phyloP scores from a whole-genome alignment of 2,888 invertebrate genomes.

The Dexiosoma caninum region DNA sequence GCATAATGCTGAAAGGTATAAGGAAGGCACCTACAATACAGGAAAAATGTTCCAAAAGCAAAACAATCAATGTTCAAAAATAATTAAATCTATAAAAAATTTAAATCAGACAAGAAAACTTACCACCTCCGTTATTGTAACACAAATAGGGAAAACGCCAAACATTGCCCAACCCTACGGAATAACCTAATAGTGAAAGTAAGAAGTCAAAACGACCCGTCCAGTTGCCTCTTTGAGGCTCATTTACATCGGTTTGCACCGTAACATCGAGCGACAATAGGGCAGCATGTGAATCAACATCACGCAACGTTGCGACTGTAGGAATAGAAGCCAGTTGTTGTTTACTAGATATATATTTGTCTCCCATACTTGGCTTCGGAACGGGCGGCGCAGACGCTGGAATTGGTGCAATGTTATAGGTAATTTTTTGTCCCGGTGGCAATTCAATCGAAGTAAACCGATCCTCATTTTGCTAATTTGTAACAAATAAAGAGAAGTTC shows the following conservation, averaged over 20 bases:
- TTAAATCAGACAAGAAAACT: slow-evolving; percentile 58
- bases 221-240: slow-evolving; percentile 84
- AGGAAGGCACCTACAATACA: slow-evolving; percentile 84
- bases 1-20: slow-evolving; percentile 89
- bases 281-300: slow-evolving; percentile 74
- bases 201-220: slow-evolving; percentile 87
- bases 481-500: neutral
- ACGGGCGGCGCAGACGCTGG: slow-evolving; percentile 60
- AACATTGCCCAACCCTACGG: slow-evolving; percentile 86
- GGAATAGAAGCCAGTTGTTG: slow-evolving; percentile 39
- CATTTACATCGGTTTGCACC: slow-evolving; percentile 55
- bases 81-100: neutral
- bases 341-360: slow-evolving; percentile 50
- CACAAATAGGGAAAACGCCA: slow-evolving; percentile 88
- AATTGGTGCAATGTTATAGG: slow-evolving; percentile 54
- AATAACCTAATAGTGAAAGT: slow-evolving; percentile 84
- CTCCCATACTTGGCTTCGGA: slow-evolving; percentile 53
- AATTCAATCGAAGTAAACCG: slow-evolving; percentile 70
- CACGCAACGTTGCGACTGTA: slow-evolving; percentile 71
- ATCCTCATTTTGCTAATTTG: slow-evolving; percentile 71
- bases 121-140: slow-evolving; percentile 87
- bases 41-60: neutral
- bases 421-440: slow-evolving; percentile 64
- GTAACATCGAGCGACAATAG: slow-evolving; percentile 70
- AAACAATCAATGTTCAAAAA: neutral